Conservation (phyloP, 2,888 invertebrate genomes). For the Epinotia brunnichana region DNA sequence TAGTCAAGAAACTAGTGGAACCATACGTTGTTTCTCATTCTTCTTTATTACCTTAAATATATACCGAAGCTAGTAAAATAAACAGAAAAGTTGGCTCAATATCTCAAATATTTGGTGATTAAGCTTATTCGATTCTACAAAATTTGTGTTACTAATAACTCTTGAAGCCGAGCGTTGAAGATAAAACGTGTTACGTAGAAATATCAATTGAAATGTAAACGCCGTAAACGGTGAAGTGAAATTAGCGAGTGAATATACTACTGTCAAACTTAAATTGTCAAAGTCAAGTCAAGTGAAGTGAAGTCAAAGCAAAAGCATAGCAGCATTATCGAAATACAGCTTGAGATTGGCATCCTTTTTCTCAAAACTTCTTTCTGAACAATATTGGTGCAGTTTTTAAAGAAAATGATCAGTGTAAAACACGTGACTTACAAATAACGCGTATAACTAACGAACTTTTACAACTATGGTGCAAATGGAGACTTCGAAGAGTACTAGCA, state of each 20-base stretch:
- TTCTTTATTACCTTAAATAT: too few species aligned
- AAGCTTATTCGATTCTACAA: too few species aligned
- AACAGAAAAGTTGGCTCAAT: too few species aligned
- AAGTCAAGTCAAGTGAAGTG: too few species aligned
- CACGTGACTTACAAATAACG: not conserved
- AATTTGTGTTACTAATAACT: too few species aligned
- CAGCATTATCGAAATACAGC: not conserved
- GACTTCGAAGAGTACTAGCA: conserved; percentile 90
- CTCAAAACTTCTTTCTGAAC: not conserved
- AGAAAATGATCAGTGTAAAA: conserved; percentile 17
- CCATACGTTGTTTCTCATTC: too few species aligned
- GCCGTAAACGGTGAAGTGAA: not conserved
- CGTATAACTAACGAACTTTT: conserved; percentile 9
- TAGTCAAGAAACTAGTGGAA: too few species aligned
- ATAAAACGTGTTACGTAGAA: not conserved
- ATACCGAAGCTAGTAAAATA: too few species aligned
- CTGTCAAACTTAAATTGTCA: not conserved
- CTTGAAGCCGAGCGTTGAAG: not conserved
- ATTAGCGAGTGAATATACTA: not conserved
- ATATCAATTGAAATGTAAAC: not conserved
- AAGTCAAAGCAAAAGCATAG: not conserved
- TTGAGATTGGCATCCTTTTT: not conserved
- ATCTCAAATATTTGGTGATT: too few species aligned
- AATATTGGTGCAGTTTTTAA: conserved; percentile 1
- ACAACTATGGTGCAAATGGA: conserved; percentile 84